Percentiles rank a stretch among this genome's conserved stretches.
Conservation (phyloP, 2,797 vertebrate genomes). For the Coracias cyanogaster region DNA sequence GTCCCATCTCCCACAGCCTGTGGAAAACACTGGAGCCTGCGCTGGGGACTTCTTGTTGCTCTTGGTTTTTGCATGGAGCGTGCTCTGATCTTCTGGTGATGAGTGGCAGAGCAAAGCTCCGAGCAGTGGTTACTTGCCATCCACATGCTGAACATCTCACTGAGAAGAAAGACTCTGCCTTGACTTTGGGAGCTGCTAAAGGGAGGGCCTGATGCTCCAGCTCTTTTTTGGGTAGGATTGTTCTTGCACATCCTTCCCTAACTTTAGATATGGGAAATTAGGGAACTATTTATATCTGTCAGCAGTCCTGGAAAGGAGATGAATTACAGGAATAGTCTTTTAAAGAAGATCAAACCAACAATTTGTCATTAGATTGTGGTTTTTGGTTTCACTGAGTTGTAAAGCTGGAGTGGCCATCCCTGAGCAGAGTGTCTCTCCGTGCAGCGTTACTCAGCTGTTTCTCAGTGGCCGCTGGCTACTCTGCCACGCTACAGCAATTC, state of each 20-base stretch:
- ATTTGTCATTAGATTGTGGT: not conserved
- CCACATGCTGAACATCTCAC: not conserved
- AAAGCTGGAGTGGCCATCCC: not conserved
- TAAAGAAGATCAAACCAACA: not conserved
- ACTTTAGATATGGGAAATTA: not conserved
- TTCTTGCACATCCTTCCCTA: not conserved
- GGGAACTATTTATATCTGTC: not conserved
- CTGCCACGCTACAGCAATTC: not conserved
- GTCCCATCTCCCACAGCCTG: accelerated
- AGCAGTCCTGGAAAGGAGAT: not conserved
- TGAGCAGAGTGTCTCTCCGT: not conserved
- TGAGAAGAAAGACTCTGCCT: not conserved
- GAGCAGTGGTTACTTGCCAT: not conserved
- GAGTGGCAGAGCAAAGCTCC: not conserved
- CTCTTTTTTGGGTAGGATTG: not conserved
- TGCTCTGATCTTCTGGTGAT: not conserved
- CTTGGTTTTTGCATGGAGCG: not conserved
- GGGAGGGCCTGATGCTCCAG: not conserved
- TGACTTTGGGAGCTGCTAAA: not conserved
- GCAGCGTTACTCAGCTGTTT: not conserved
- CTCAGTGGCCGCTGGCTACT: not conserved
- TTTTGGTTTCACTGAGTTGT: not conserved
- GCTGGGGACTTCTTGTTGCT: not conserved
- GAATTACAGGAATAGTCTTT: not conserved
- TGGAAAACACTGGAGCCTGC: not conserved